phyloP scores from a whole-genome alignment of 2,797 vertebrate genomes.

The Cryptoblepharus egeriae region DNA sequence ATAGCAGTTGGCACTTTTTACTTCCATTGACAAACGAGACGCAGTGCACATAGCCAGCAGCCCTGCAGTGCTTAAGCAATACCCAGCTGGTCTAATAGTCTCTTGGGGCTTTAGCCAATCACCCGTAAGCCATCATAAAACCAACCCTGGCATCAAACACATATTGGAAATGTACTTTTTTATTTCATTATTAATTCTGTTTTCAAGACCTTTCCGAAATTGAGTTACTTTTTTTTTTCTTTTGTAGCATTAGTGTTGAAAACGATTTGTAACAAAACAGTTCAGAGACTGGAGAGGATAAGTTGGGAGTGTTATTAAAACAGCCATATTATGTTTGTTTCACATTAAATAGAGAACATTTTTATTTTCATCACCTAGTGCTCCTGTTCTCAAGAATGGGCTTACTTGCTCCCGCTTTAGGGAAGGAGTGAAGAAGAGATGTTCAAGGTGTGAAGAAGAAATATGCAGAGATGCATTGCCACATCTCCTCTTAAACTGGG shows the following conservation, averaged over 20 bases:
- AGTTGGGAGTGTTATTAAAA: not conserved
- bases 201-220: slow-evolving; percentile 30
- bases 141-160: slow-evolving; percentile 22
- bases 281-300: slow-evolving; percentile 3
- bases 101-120: slow-evolving; percentile 3
- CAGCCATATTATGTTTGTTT: not conserved
- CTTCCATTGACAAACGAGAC: not conserved
- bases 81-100: slow-evolving; percentile 23
- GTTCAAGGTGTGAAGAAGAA: too few species aligned
- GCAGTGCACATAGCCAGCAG: slow-evolving; percentile 1
- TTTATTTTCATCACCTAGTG: not conserved
- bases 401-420: not conserved
- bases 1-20: not conserved
- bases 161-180: slow-evolving; percentile 6
- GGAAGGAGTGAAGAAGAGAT: not conserved
- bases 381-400: not conserved
- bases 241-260: not conserved
- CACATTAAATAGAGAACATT: not conserved
- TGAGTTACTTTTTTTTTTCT: not conserved
- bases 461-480: too few species aligned
- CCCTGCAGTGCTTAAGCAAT: slow-evolving; percentile 7
- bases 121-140: not conserved
- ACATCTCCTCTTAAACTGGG: too few species aligned
- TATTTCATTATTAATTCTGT: slow-evolving; percentile 17
- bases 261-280: slow-evolving; percentile 17